Evolutionary conservation across 2,113 vertebrate genomes (phyloP).

Genomic region (Oreochromis tanganicae): DNA sequence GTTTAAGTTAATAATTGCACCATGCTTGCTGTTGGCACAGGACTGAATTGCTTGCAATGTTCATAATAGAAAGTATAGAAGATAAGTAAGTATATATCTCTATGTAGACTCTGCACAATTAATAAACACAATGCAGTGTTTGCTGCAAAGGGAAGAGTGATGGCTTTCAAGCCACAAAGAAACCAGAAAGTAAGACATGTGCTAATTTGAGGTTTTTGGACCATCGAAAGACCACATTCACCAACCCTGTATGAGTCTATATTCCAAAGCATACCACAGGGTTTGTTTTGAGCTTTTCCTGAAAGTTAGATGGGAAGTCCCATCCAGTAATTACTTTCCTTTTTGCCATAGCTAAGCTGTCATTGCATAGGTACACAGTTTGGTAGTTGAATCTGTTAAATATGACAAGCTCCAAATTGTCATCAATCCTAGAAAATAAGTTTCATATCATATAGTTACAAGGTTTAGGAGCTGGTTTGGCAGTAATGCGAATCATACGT

Average conservation of each 20-base stretch:
- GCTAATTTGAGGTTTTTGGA: not conserved
- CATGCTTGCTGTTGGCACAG: constrained; percentile 27
- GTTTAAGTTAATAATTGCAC: not conserved
- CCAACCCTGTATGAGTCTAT: not conserved
- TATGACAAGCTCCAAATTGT: not conserved
- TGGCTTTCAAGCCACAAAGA: not conserved
- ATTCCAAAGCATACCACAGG: not conserved
- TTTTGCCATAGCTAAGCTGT: not conserved
- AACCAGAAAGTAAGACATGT: not conserved
- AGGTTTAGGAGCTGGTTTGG: not conserved
- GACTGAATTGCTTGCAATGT: not conserved
- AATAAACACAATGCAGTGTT: not conserved
- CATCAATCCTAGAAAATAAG: not conserved
- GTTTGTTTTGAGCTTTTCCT: not conserved
- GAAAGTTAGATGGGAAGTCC: not conserved
- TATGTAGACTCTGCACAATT: not conserved
- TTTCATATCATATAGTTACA: not conserved
- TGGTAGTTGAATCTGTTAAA: not conserved
- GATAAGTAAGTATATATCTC: not conserved
- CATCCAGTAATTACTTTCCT: not conserved
- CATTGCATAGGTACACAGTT: not conserved
- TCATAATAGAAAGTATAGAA: not conserved
- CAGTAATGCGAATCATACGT: not conserved
- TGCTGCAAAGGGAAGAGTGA: not conserved
- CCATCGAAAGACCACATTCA: not conserved